Evolutionary conservation across 2,797 vertebrate species (phyloP), one percentile per base, ranked within the genome.

Genomic region (Anniella stebbinsi): DNA sequence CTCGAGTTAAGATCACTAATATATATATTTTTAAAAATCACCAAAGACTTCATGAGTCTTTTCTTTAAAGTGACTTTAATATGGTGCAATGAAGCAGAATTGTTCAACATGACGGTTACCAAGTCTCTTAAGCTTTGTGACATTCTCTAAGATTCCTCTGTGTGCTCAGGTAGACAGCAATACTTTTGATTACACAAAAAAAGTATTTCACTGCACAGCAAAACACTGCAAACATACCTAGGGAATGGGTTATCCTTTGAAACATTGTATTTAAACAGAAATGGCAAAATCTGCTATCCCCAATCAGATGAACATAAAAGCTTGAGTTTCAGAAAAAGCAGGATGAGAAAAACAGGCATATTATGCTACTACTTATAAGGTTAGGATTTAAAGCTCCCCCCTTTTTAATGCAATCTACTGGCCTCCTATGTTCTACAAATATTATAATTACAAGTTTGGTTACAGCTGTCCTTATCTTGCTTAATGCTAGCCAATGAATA

Each of bases 81-180:
- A 89, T 91, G 92, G 94, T 70, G 48, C 94, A 94, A 93, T 0
- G 0, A 92, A 94, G 78, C 70, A 82, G 83, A 95, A 93, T 87
- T 88, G 89, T 67, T 94, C 81, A 48, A 38, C 80, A 38, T 63
- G 54, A 63, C 60, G 23, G n/a, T 81, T 81, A 81, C n/a, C 25
- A n/a, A 38, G 57, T 38, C 80, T 60, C 57, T 57, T 38, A 81
- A 38, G 80, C n/a, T 81, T n/a, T 25, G 25, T 11, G n/a, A 81
- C 57, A 63, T 81, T 38, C n/a, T 63, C 18, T n/a, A 77, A 63
- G 80, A 21, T 63, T 60, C 36, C 80, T 81, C n/a, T 63, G n/a
- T 38, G 54, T 63, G 60, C 18, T 38, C 54, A 81, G 80, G 51
- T 23, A 23, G 80, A 60, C 54, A 81, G n/a, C 38, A 60, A 60